phyloP scores from a whole-genome alignment of 64 coral and sea anemone genomes.

The Hydrozoanthus tunicans region DNA sequence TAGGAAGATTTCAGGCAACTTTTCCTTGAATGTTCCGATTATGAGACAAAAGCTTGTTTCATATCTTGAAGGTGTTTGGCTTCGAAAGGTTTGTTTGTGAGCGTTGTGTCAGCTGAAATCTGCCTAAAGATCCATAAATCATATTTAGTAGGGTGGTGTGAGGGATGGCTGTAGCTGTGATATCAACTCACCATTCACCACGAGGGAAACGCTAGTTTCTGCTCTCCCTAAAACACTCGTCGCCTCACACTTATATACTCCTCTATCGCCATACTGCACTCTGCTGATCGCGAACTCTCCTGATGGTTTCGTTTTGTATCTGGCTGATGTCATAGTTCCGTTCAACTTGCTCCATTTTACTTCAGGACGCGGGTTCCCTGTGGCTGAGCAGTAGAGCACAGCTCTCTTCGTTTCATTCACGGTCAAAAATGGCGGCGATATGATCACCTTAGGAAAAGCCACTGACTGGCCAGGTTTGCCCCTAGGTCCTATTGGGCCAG shows the following conservation, averaged over 20 bases:
- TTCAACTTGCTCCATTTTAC: slow-evolving; percentile 59
- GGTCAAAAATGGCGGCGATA: slow-evolving; percentile 6
- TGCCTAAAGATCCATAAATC: too few species aligned
- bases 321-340: neutral
- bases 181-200: slow-evolving; percentile 38
- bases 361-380: slow-evolving; percentile 54
- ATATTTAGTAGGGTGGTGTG: too few species aligned
- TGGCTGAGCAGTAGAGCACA: slow-evolving; percentile 57
- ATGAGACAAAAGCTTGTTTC: too few species aligned
- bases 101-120: too few species aligned
- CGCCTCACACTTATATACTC: slow-evolving; percentile 54
- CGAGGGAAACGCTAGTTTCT: neutral
- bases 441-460: neutral
- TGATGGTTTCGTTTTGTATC: neutral
- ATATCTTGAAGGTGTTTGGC: too few species aligned
- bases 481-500: neutral
- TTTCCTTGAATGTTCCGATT: too few species aligned
- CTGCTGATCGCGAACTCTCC: slow-evolving; percentile 9
- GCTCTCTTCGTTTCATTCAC: slow-evolving; percentile 21
- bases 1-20: too few species aligned
- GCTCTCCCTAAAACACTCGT: slow-evolving; percentile 50
- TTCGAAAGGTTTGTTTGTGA: too few species aligned
- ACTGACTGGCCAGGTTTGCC: slow-evolving; percentile 19
- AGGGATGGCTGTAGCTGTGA: neutral
- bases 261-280: slow-evolving; percentile 25